Evolutionary conservation across 2,888 invertebrate genomes (phyloP).

Genomic region (Amorpha juglandis): DNA sequence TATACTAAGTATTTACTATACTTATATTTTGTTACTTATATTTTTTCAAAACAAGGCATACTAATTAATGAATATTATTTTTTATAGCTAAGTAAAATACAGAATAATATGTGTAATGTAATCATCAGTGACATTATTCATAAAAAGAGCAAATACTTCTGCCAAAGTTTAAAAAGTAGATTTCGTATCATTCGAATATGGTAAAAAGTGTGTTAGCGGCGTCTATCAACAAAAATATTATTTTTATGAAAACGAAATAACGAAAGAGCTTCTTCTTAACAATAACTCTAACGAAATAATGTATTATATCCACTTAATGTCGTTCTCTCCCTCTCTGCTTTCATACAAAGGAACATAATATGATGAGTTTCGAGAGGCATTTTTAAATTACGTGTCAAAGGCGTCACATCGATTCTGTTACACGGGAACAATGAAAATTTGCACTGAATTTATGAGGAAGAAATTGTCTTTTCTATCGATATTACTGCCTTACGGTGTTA

Average conservation of each 20-base stretch:
- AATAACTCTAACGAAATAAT: constrained; percentile 58
- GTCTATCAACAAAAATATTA: not conserved
- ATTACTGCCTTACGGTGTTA: constrained; percentile 68
- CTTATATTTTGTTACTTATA: no score
- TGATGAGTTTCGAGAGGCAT: constrained; percentile 59
- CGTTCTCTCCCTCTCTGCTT: constrained; percentile 53
- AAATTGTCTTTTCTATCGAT: constrained; percentile 54
- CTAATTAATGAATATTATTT: no score
- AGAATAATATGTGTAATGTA: no score
- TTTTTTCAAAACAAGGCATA: no score
- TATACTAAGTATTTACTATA: no score
- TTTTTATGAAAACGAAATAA: not conserved
- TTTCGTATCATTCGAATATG: not conserved
- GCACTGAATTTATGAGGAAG: constrained; percentile 54
- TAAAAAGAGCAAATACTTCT: no score
- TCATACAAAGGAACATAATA: constrained; percentile 53
- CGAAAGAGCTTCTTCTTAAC: constrained; percentile 61
- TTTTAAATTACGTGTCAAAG: constrained; percentile 58
- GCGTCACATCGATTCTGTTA: constrained; percentile 42
- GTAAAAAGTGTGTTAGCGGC: not conserved
- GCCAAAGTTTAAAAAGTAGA: not conserved
- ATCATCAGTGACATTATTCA: no score
- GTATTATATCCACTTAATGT: constrained; percentile 64
- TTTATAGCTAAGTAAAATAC: no score
- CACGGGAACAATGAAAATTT: constrained; percentile 53